Evolutionary conservation across 2,888 invertebrate genomes (phyloP).

Genomic region (Torymus aiolomorphi): DNA sequence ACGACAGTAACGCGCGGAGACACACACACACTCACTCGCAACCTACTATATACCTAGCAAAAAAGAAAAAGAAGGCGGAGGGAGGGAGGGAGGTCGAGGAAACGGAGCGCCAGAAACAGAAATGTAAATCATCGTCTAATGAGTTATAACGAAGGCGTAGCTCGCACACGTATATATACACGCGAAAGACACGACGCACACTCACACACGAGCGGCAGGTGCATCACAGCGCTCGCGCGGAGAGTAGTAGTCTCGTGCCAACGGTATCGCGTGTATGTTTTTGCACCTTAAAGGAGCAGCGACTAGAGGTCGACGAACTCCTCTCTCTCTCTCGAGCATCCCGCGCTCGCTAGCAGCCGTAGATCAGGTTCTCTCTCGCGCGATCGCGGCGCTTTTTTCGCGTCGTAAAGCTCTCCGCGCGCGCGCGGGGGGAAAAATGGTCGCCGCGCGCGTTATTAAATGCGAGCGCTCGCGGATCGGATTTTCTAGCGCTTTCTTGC

Average conservation of each 20-base stretch:
- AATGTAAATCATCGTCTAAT: slow-evolving; percentile 56
- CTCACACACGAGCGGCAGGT: slow-evolving; percentile 60
- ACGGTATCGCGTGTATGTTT: slow-evolving; percentile 74
- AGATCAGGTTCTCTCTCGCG: slow-evolving; percentile 50
- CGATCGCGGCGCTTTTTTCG: slow-evolving; percentile 13
- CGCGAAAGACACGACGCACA: neutral
- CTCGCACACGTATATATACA: neutral
- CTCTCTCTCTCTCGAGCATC: slow-evolving; percentile 52
- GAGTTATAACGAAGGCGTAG: slow-evolving; percentile 45
- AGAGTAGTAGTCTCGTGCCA: slow-evolving; percentile 65
- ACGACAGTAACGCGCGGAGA: neutral
- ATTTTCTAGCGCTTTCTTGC: slow-evolving; percentile 21
- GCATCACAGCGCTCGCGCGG: slow-evolving; percentile 56
- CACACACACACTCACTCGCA: neutral
- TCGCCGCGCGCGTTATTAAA: slow-evolving; percentile 23
- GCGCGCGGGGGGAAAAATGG: slow-evolving; percentile 7
- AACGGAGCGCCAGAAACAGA: slow-evolving; percentile 5
- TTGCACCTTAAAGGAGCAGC: slow-evolving; percentile 70
- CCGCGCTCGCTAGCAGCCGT: slow-evolving; percentile 10
- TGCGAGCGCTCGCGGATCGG: neutral
- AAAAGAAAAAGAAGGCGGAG: neutral
- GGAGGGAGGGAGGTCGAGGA: neutral
- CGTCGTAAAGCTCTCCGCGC: slow-evolving; percentile 14
- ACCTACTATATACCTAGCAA: too few species aligned
- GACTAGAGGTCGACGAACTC: slow-evolving; percentile 51